phyloP scores from a whole-genome alignment of 2,888 invertebrate genomes.

The Limnephilus marmoratus region DNA sequence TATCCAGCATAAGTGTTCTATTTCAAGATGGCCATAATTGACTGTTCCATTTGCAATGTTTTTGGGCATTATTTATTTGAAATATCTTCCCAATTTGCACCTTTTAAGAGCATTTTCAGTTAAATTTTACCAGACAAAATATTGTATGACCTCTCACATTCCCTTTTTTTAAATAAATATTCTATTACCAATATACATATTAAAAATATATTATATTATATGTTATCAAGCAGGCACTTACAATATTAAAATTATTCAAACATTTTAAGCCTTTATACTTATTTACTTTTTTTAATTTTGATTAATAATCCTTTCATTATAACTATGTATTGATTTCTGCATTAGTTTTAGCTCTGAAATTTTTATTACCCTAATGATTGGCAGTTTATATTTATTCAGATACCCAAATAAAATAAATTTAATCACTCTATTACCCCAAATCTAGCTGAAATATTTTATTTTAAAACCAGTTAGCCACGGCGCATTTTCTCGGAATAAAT shows the following conservation, averaged over 20 bases:
- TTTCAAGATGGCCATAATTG: no score
- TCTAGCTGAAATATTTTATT: background rate
- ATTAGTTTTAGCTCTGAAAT: background rate
- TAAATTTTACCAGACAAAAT: background rate
- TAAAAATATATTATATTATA: background rate
- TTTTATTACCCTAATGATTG: background rate
- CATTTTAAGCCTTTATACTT: background rate
- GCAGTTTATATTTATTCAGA: background rate
- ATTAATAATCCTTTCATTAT: background rate
- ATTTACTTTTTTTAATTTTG: background rate
- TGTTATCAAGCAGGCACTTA: background rate
- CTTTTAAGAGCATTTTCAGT: background rate
- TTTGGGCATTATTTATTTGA: no score
- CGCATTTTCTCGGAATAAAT: background rate
- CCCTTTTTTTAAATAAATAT: background rate
- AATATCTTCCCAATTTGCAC: no score
- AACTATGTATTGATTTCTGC: background rate
- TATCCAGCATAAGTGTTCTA: background rate
- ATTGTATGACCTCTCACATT: background rate
- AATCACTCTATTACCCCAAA: background rate
- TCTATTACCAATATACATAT: background rate
- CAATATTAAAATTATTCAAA: background rate
- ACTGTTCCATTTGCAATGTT: no score
- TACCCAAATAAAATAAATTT: background rate
- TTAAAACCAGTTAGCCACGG: background rate